Conservation (phyloP, 2,797 vertebrate genomes). For the Philypnodon macrostomus region DNA sequence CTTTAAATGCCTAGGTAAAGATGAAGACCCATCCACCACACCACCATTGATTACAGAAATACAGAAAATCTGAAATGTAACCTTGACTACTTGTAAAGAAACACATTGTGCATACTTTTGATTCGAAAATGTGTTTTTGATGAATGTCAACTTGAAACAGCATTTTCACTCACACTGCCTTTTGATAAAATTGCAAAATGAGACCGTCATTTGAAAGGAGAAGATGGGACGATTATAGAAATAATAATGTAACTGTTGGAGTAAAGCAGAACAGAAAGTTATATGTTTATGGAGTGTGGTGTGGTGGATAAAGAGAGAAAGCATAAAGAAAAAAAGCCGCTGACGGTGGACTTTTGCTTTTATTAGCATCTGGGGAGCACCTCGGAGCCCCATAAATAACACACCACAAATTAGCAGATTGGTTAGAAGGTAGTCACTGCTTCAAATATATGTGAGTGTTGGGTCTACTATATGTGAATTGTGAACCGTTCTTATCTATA, state of each 20-base stretch:
- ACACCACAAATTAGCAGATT: constrained; percentile 75
- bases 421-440: constrained; percentile 48
- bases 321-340: constrained; percentile 45
- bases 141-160: no score
- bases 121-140: no score
- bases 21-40: no score
- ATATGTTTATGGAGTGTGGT: not conserved
- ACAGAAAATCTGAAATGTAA: no score
- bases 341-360: constrained; percentile 63
- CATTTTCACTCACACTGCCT: no score
- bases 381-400: constrained; percentile 73
- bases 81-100: no score
- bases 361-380: constrained; percentile 63
- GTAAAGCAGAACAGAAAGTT: constrained; percentile 13
- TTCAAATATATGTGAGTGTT: constrained; percentile 13
- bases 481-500: constrained; percentile 26
- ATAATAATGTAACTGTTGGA: not conserved
- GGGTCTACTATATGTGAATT: not conserved
- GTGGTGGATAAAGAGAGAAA: constrained; percentile 1
- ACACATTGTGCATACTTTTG: no score
- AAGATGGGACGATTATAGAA: not conserved
- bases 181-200: no score
- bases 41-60: no score
- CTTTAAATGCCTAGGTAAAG: no score
- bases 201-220: no score